These are phyloP conservation scores for Chelonus insularis DNA, from an alignment of 1,140 invertebrate species.

Conservation along the genomic window DNA sequence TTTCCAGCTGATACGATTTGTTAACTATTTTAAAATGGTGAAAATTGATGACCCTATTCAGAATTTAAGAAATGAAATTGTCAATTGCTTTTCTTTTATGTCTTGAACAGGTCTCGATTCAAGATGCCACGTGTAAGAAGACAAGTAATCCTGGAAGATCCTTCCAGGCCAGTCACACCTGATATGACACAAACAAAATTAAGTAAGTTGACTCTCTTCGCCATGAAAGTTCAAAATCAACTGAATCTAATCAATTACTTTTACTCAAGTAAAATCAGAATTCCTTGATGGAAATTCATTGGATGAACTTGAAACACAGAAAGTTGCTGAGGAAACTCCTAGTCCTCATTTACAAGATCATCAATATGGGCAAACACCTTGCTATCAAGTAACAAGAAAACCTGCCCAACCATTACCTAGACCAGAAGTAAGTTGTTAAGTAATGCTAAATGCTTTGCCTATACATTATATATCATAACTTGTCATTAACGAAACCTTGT, in stretches of 20 bases:
- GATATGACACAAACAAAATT: conserved; percentile 57
- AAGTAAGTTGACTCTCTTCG: conserved; percentile 38
- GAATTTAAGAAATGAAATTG: conserved; percentile 7
- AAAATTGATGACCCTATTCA: too few species aligned
- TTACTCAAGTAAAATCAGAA: conserved; percentile 52
- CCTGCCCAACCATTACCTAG: conserved; percentile 58
- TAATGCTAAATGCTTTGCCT: too few species aligned
- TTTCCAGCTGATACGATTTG: background rate
- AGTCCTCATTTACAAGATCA: conserved; percentile 82
- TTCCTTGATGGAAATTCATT: conserved; percentile 54
- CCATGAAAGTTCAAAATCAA: background rate
- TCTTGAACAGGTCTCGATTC: conserved; percentile 39
- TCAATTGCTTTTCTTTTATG: conserved; percentile 30
- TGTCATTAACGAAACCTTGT: too few species aligned
- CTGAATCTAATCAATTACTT: conserved; percentile 7
- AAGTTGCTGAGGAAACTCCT: conserved; percentile 60
- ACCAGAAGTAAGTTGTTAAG: conserved; percentile 55
- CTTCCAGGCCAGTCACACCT: conserved; percentile 56
- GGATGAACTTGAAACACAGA: conserved; percentile 53
- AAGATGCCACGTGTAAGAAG: conserved; percentile 58
- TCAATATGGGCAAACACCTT: conserved; percentile 80
- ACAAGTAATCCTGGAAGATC: conserved; percentile 58
- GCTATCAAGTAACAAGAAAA: conserved; percentile 69
- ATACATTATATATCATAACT: too few species aligned
- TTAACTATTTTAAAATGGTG: background rate